A percentile compares a stretch with the other conserved stretches of the same genome.
These are phyloP conservation scores for Cercocebus atys DNA, from an alignment of 2,113 vertebrate genomes.

Conservation along the genomic window DNA sequence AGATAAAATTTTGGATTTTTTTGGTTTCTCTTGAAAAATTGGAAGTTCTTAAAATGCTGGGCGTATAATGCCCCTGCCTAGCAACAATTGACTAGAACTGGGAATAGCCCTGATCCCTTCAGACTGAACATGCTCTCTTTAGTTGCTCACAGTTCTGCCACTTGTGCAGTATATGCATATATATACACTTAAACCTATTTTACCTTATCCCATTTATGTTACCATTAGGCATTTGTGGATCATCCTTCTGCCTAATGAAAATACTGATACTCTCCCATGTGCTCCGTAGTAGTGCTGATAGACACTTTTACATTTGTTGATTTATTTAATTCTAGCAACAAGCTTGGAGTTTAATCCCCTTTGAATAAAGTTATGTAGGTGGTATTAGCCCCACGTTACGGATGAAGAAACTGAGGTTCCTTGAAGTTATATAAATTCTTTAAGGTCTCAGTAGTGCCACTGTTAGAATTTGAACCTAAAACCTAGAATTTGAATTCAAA, in stretches of 20 bases:
- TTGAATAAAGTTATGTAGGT: conserved; percentile 25
- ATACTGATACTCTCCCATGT: background rate
- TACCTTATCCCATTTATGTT: background rate
- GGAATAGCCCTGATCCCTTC: background rate
- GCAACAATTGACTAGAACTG: background rate
- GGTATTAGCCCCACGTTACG: background rate
- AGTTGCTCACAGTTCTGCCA: background rate
- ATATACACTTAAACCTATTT: background rate
- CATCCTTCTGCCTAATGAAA: background rate
- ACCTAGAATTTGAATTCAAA: conserved; percentile 48
- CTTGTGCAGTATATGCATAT: background rate
- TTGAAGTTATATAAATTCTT: conserved; percentile 26
- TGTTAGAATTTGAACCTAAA: conserved; percentile 45
- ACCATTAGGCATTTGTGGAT: background rate
- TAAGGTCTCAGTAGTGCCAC: background rate
- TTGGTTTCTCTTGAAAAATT: conserved; percentile 32
- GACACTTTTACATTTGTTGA: background rate
- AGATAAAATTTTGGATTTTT: conserved; percentile 44
- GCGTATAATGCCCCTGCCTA: background rate
- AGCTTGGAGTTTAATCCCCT: background rate
- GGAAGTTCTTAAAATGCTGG: background rate
- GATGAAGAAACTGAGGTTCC: conserved; percentile 31
- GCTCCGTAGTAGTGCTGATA: background rate
- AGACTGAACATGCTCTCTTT: conserved; percentile 6
- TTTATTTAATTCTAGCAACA: conserved; percentile 32